Evolutionary conservation across 2,113 vertebrate species (phyloP).

Genomic region (Tretioscincus oriximinensis): DNA sequence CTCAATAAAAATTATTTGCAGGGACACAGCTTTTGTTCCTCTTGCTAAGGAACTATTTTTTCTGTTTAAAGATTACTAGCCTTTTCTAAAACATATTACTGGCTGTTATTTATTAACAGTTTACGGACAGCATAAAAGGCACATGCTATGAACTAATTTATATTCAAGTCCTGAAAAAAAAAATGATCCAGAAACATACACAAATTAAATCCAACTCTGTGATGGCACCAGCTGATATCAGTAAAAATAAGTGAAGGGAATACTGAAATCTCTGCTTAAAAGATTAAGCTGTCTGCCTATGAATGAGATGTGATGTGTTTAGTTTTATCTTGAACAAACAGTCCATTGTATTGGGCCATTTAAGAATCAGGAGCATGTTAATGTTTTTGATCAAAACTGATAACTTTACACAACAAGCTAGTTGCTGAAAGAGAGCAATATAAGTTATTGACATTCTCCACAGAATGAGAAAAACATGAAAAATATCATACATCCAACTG

Average conservation of each 20-base stretch:
- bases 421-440: slow-evolving; percentile 6
- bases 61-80: neutral
- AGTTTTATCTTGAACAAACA: neutral
- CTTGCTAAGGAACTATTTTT: too few species aligned
- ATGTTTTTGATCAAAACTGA: slow-evolving; percentile 24
- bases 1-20: too few species aligned
- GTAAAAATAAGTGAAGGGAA: neutral
- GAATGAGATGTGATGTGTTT: neutral
- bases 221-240: neutral
- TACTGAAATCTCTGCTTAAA: neutral
- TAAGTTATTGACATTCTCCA: neutral
- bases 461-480: neutral
- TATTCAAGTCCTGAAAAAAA: neutral
- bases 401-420: slow-evolving; percentile 17
- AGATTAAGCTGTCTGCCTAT: neutral
- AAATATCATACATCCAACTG: slow-evolving; percentile 20
- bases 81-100: neutral
- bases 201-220: neutral
- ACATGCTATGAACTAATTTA: neutral
- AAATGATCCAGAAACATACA: neutral
- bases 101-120: neutral
- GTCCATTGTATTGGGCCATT: neutral
- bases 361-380: slow-evolving; percentile 8
- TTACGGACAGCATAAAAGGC: neutral
- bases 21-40: too few species aligned